A percentile compares a stretch with the other conserved stretches of the same genome.
These are phyloP conservation scores for Cataglyphis altisquamis DNA, from an alignment of 2,888 invertebrate genomes.

Conservation along the genomic window DNA sequence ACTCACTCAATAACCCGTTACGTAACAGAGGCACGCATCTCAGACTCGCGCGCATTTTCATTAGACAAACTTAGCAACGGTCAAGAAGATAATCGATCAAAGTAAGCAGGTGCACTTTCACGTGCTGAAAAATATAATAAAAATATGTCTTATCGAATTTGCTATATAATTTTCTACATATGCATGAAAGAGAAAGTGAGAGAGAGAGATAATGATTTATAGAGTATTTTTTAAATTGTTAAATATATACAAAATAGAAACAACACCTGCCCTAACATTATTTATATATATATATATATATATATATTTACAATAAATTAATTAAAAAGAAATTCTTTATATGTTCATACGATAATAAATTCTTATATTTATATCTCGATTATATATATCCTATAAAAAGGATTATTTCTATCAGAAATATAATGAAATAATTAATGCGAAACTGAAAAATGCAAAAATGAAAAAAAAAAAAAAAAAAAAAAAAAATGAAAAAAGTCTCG, in stretches of 20 bases:
- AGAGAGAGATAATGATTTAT: neutral
- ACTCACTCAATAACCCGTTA: conserved; percentile 56
- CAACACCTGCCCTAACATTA: neutral
- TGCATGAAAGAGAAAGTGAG: neutral
- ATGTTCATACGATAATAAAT: neutral
- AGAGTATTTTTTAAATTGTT: neutral
- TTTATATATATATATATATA: neutral
- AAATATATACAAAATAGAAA: neutral
- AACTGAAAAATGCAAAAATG: neutral
- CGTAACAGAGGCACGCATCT: conserved; percentile 57
- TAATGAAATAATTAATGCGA: neutral
- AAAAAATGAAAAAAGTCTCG: neutral
- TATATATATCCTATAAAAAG: neutral
- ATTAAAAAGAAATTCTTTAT: conserved; percentile 9
- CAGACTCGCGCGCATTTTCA: conserved; percentile 59
- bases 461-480: no score
- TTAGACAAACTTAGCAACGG: conserved; percentile 66
- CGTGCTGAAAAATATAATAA: neutral
- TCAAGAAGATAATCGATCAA: conserved; percentile 48
- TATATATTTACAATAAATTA: neutral
- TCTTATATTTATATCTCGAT: neutral
- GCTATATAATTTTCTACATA: neutral
- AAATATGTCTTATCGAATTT: neutral
- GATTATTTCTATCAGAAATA: neutral
- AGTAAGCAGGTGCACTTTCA: conserved; percentile 37